Conservation (phyloP, 2,113 vertebrate species). For the Mixornis gularis region DNA sequence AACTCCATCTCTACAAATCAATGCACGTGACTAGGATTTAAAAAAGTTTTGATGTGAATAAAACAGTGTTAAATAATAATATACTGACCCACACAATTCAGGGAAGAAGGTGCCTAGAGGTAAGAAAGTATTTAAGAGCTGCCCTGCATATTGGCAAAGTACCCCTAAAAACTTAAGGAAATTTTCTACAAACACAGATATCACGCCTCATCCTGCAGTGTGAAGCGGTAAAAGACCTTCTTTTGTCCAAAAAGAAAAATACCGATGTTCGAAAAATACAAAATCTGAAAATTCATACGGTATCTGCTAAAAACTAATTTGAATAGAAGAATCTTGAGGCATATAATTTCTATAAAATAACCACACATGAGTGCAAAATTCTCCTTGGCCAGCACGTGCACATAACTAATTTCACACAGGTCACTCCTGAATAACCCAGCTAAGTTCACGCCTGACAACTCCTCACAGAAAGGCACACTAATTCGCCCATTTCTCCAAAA, state of each 20-base stretch:
- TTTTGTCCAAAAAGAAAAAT: background rate
- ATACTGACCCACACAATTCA: background rate
- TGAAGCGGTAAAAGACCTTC: background rate
- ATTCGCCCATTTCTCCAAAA: background rate
- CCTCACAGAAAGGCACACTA: background rate
- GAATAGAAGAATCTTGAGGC: background rate
- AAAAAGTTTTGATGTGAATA: background rate
- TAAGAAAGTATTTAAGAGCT: background rate
- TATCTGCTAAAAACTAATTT: background rate
- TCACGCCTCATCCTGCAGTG: background rate
- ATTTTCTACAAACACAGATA: background rate
- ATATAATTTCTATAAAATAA: background rate
- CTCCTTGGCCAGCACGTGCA: background rate
- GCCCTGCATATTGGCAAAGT: background rate
- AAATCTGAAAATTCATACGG: background rate
- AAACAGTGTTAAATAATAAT: background rate
- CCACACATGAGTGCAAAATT: background rate
- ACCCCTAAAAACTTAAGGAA: background rate
- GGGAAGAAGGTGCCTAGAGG: background rate
- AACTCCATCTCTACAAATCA: background rate
- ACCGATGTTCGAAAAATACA: background rate
- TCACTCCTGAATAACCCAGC: background rate
- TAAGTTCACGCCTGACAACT: background rate
- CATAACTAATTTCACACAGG: background rate
- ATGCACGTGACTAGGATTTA: background rate